These are phyloP conservation scores for Chaetodon auriga DNA, from an alignment of 2,113 vertebrate species.

Conservation along the genomic window DNA sequence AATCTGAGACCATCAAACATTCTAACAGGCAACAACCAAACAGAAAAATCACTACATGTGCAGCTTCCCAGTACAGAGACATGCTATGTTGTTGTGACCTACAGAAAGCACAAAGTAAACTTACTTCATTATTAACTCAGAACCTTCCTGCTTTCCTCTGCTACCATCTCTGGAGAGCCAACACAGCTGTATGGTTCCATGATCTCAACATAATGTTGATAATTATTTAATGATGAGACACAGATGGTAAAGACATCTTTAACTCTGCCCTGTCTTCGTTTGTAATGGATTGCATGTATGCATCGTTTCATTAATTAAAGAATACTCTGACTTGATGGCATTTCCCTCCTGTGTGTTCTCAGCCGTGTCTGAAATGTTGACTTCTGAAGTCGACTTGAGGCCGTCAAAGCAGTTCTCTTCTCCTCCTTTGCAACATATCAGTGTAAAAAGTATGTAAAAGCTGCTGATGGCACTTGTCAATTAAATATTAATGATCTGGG, in stretches of 20 bases:
- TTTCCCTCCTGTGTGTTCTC: not conserved
- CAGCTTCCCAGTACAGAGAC: not conserved
- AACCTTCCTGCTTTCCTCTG: not conserved
- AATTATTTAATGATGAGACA: constrained; percentile 49
- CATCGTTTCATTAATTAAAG: not conserved
- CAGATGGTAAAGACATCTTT: constrained; percentile 27
- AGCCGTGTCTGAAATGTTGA: constrained; percentile 20
- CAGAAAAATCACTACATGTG: not conserved
- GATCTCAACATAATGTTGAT: constrained; percentile 43
- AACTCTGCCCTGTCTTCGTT: not conserved
- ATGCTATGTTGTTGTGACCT: not conserved
- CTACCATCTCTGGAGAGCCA: constrained; percentile 14
- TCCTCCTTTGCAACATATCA: constrained; percentile 30
- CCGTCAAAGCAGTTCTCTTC: constrained; percentile 28
- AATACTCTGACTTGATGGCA: constrained; percentile 11
- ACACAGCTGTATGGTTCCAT: not conserved
- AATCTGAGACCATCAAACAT: not conserved
- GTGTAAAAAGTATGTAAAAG: constrained; percentile 9
- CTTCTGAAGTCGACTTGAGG: not conserved
- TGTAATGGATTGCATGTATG: not conserved
- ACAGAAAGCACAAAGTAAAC: constrained; percentile 2
- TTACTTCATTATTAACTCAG: constrained; percentile 25
- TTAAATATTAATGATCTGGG: constrained; percentile 54
- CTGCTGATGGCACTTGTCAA: constrained; percentile 20
- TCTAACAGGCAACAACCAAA: not conserved